Evolutionary conservation across 2,888 invertebrate genomes (phyloP), one percentile per base, ranked within the genome.

Genomic region (Dioctria rufipes): DNA sequence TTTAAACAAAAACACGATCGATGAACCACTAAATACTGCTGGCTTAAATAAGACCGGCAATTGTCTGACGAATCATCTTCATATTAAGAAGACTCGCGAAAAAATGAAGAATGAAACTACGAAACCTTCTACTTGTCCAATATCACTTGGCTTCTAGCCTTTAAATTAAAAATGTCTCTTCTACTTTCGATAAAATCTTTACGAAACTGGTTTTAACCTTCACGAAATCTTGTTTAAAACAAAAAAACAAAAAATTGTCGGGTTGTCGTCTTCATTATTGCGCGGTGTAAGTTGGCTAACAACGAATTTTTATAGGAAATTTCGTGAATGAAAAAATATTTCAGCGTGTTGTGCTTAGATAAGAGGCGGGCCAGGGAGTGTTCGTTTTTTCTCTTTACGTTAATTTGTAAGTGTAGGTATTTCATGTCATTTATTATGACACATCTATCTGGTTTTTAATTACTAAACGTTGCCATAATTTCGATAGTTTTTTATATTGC

Each of bases 131-230:
- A 54, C 8, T 8, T 54, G 54, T 8, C 11, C 54, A 54, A 54
- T n/a, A n/a, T n/a, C 54, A 54, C 54, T 54, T 54, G 8, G 5
- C 46, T 54, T 54, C 8, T n/a, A 11, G n/a, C n/a, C 54, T 54
- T 54, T 11, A 54, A 54, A 46, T 6, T 5, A n/a, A 11, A n/a
- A 54, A 4, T 11, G 6, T n/a, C 54, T 11, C 54, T 5, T 6
- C 46, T 46, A 8, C 11, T n/a, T 54, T 8, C 4, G 4, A 11
- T 4, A 54, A 54, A 4, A n/a, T 54, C 54, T 54, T 54, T 11
- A n/a, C 11, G 11, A 54, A 54, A 54, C 54, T 54, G 54, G 54
- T 54, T 54, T 54, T 54, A 46, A 46, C 54, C 54, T 54, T 54
- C 54, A 54, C 54, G 1, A 54, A 11, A 54, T 54, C 54, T 25